phyloP scores from a whole-genome alignment of 2,797 vertebrate species.

The Gephyroberyx darwinii region DNA sequence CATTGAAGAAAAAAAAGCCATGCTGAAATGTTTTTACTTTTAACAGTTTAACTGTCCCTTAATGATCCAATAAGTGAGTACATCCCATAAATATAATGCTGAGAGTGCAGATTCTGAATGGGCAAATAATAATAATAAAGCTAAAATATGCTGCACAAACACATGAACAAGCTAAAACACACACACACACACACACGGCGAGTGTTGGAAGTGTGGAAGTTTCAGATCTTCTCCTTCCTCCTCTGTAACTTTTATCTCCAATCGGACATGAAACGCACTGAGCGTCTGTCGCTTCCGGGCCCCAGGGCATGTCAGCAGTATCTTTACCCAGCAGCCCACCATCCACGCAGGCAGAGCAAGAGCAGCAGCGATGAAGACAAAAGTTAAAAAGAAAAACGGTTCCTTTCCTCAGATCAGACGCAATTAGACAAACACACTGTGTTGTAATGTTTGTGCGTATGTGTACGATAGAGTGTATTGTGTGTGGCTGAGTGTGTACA shows the following conservation, averaged over 20 bases:
- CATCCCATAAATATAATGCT: background rate
- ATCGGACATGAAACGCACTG: conserved; percentile 28
- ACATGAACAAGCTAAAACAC: background rate
- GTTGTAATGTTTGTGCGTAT: background rate
- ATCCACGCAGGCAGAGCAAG: conserved; percentile 14
- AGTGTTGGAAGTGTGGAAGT: conserved; percentile 15
- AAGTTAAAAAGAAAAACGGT: background rate
- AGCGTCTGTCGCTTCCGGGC: conserved; percentile 25
- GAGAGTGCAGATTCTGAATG: background rate
- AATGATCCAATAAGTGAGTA: background rate
- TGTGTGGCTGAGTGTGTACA: background rate
- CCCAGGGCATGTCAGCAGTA: conserved; percentile 53
- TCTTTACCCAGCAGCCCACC: conserved; percentile 45
- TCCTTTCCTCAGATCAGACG: conserved; percentile 17
- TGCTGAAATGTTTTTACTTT: too few relatives aligned
- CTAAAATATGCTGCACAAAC: too few relatives aligned
- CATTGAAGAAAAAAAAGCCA: too few relatives aligned
- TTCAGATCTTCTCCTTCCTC: conserved; percentile 34
- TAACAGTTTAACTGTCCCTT: too few relatives aligned
- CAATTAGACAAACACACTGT: conserved; percentile 39
- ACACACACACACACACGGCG: background rate
- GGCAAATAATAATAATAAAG: background rate
- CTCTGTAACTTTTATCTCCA: conserved; percentile 38
- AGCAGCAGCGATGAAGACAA: background rate
- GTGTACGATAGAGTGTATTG: background rate